These are phyloP conservation scores for Galeopsomyia nigrocyanea DNA, from an alignment of 2,888 invertebrate genomes.

Conservation along the genomic window DNA sequence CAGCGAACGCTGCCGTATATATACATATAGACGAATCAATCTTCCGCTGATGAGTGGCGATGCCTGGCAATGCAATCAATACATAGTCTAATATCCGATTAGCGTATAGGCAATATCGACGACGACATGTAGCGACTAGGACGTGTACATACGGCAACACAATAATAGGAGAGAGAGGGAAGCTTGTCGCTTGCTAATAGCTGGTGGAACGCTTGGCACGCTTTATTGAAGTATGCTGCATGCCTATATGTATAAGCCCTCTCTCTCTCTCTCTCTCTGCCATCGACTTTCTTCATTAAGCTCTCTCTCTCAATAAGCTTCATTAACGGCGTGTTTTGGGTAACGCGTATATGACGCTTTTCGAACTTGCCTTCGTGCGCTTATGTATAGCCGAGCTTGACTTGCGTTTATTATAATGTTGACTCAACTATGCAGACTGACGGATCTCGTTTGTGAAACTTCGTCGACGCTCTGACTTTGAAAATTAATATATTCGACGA, in stretches of 20 bases:
- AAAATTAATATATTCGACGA: background rate
- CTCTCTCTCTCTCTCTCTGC: background rate
- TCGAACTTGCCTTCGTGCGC: background rate
- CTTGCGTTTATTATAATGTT: no score
- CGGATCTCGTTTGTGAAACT: background rate
- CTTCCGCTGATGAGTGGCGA: constrained; percentile 31
- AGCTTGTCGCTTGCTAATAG: constrained; percentile 22
- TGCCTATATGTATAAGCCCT: no score
- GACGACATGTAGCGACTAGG: background rate
- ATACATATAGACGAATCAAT: constrained; percentile 45
- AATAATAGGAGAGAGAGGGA: no score
- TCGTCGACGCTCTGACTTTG: background rate
- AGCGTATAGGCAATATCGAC: constrained; percentile 51
- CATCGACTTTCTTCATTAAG: constrained; percentile 44
- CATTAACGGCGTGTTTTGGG: constrained; percentile 24
- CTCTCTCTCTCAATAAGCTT: constrained; percentile 39
- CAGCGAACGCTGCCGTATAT: no score
- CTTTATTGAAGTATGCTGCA: constrained; percentile 33
- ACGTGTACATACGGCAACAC: constrained; percentile 25
- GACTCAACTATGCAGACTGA: constrained; percentile 31
- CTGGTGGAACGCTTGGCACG: constrained; percentile 16
- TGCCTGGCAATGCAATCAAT: constrained; percentile 37
- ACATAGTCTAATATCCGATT: constrained; percentile 52
- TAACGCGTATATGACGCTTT: background rate
- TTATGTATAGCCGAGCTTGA: no score